Evolutionary conservation across 2,797 vertebrate genomes (phyloP).

Genomic region (Ibycter americanus): DNA sequence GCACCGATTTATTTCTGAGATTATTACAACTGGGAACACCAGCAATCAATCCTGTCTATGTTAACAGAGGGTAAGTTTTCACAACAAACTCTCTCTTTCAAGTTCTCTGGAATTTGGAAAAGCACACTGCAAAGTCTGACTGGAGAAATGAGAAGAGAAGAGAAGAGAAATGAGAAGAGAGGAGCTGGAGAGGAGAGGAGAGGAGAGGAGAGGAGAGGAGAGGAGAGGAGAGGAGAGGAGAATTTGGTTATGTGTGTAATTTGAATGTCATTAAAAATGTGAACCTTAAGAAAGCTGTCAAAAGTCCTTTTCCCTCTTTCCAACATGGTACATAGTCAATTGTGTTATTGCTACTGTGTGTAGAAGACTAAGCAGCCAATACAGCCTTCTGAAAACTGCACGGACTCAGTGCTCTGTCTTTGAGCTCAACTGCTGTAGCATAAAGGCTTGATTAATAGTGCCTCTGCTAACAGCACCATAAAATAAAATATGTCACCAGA

Average conservation of each 20-base stretch:
- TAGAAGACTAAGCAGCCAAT: not conserved
- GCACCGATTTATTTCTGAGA: not conserved
- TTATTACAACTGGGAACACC: not conserved
- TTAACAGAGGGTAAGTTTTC: not conserved
- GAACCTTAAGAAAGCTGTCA: not conserved
- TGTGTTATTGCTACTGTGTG: not conserved
- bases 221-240: too few species aligned
- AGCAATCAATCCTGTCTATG: not conserved
- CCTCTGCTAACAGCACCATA: not conserved
- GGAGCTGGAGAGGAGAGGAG: too few species aligned
- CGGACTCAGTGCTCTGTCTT: not conserved
- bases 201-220: accelerated
- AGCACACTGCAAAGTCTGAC: not conserved
- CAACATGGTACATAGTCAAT: not conserved
- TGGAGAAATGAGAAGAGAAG: too few species aligned
- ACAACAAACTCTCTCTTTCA: not conserved
- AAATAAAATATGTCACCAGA: not conserved
- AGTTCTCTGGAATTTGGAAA: not conserved
- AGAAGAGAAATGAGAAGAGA: not conserved
- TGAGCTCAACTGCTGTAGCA: not conserved
- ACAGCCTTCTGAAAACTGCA: not conserved
- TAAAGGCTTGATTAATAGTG: not conserved
- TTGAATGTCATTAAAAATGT: not conserved
- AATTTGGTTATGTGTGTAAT: not conserved
- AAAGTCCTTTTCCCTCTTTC: not conserved